Conservation (phyloP, 2,113 vertebrate species). For the Glaucomys volans region DNA sequence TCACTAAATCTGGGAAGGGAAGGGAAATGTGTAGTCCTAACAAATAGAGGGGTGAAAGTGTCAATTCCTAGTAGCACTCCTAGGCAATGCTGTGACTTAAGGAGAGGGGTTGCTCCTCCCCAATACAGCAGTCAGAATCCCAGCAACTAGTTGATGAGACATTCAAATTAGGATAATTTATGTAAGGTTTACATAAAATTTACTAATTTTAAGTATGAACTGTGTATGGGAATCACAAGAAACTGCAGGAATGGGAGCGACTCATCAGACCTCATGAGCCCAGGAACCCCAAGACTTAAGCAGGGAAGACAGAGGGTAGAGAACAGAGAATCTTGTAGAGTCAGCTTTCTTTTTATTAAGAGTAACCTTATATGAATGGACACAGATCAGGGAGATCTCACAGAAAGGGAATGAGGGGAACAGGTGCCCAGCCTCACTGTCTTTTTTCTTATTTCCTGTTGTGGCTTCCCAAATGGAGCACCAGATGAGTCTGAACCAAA, state of each 20-base stretch:
- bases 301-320: neutral
- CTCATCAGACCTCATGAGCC: neutral
- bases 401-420: neutral
- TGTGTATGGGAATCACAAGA: neutral
- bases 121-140: neutral
- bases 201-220: neutral
- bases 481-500: neutral
- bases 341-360: neutral
- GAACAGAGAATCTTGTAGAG: neutral
- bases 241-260: neutral
- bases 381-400: neutral
- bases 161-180: neutral
- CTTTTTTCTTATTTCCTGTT: neutral
- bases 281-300: neutral
- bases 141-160: neutral
- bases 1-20: neutral
- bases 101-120: neutral
- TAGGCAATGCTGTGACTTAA: neutral
- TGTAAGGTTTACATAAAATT: neutral
- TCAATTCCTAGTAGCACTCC: neutral
- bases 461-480: neutral
- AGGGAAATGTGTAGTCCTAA: neutral
- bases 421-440: neutral
- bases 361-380: neutral
- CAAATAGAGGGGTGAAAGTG: accelerated